Percentiles rank a stretch among this genome's conserved stretches.
These are phyloP conservation scores for Galagoides demidoff DNA, from an alignment of 2,797 vertebrate genomes.

Conservation along the genomic window DNA sequence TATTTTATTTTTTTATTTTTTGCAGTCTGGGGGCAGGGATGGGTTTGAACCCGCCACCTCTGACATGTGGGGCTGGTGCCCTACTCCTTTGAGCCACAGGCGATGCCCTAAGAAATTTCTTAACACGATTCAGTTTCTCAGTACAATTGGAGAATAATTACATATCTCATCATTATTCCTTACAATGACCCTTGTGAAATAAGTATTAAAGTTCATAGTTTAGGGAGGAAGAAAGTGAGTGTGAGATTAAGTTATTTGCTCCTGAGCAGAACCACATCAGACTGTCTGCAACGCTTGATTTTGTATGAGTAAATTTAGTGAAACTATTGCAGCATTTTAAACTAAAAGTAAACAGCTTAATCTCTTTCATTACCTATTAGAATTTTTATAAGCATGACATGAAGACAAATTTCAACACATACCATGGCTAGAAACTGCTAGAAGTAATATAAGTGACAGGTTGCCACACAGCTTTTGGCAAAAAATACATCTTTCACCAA, in stretches of 20 bases:
- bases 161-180: not conserved
- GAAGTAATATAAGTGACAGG: not conserved
- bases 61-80: no score
- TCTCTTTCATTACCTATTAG: not conserved
- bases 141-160: not conserved
- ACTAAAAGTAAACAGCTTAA: not conserved
- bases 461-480: not conserved
- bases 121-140: not conserved
- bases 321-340: not conserved
- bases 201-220: not conserved
- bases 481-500: not conserved
- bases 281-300: not conserved
- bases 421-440: not conserved
- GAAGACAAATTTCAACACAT: not conserved
- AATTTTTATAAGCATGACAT: not conserved
- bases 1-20: no score
- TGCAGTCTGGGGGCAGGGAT: no score
- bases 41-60: no score
- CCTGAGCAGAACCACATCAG: not conserved
- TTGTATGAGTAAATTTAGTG: not conserved
- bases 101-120: not conserved
- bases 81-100: no score
- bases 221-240: not conserved
- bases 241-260: not conserved
- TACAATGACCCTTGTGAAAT: not conserved